Evolutionary conservation across 2,113 vertebrate genomes (phyloP), one percentile per base, ranked within the genome.

Genomic region (Tetrax tetrax): DNA sequence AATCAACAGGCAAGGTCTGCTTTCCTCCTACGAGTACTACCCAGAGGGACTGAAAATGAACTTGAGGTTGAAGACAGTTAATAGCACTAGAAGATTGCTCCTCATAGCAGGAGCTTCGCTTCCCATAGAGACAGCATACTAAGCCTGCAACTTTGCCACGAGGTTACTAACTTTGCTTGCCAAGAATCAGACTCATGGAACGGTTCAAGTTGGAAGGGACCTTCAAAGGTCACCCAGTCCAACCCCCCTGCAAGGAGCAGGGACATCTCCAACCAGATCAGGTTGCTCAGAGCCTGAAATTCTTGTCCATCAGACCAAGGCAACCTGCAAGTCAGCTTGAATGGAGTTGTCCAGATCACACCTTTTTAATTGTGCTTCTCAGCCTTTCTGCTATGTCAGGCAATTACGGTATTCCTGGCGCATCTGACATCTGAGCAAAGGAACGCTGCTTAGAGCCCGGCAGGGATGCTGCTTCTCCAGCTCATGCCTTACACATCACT

Each of bases 381-480:
- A 87, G 53, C 78, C 38, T 64, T 68, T 33, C 54, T 29, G 33
- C 70, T 38, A 0, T 2, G 0, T 10, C 0, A 0, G 35, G 20
- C 31, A 57, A 11, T 33, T 31, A 3, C 29, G 69, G 72, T 29
- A 81, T 50, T 10, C 28, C 29, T 37, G 18, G 16, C 2, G 23
- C 63, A 47, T 89, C 35, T n/a, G 0, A 0, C 1, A 12, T 9
- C 20, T 2, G 5, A 75, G 10, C 60, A 66, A 4, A 43, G 50
- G 20, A 63, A 27, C 0, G 0, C 28, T 51, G 88, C 60, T 33
- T 15, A 38, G 23, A 82, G 10, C 14, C 33, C 1, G 15, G 2
- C 56, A 60, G 43, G 18, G 53, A 14, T 11, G 37, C 87, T 65
- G 57, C 41, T 89, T 14, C 60, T 41, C 31, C 68, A 37, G 14